Base-by-base conservation (phyloP, 2,113 vertebrate genomes). In the Rhabdornis inornatus region DNA sequence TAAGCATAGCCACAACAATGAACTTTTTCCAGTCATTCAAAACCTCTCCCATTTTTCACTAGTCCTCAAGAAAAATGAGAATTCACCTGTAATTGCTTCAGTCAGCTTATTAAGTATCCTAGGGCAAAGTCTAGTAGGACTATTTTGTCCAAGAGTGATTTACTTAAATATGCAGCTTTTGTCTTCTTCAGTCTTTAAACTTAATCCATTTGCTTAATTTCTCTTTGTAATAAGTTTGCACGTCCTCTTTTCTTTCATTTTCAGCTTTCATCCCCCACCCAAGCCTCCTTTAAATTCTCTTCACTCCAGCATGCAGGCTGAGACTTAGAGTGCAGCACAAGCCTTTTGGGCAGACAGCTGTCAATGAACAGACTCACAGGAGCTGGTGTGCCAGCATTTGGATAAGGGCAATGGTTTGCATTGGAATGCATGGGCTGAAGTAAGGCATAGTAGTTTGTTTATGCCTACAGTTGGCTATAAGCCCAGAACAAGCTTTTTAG, bases 341-440 rank as follows among this genome's bases (percentile, higher is more conserved):
- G 55, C 13, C 69, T 77, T 79, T 83, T 52, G 83, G 65, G 61
- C 92, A 89, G 87, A 3, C 44, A 83, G 49, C 45, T 11, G 49
- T 93, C 75, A 92, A 81, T 84, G 78, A 92, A 55, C 80, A 77
- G 44, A 44, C 84, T 88, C 78, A 45, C 10, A 56, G 79, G 60
- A 65, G 49, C 35, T 64, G 79, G 80, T 91, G 80, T 86, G 83
- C 77, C 96, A 94, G 92, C 72, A 44, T 76, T 66, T 50, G 84
- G 76, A 70, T n/a, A 79, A 84, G 42, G 55, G 72, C 78, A 69
- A 18, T n/a, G 52, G 71, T 75, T 88, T 88, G 84, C 92, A 94
- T 59, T 49, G 89, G 92, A 95, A 95, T 93, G 82, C 83, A 91
- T 17, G 71, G 65, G 79, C 63, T 92, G 94, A 65, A 91, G 66